Conservation (phyloP, 2,888 invertebrate species). For the Clitarchus hookeri region DNA sequence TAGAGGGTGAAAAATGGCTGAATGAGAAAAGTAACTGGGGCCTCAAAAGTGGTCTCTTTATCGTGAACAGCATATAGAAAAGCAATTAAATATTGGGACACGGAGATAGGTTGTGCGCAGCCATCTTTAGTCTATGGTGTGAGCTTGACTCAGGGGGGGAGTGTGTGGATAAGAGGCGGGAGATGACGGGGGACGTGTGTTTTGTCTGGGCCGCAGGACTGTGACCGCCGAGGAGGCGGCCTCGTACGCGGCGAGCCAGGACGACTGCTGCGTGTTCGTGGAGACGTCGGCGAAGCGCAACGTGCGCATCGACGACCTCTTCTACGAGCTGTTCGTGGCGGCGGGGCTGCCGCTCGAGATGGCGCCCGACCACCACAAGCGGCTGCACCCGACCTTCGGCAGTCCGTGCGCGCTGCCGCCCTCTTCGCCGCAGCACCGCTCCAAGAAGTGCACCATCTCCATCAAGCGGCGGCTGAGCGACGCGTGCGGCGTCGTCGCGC, state of each 20-base stretch:
- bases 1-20: too few species aligned
- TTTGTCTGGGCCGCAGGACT: slow-evolving; percentile 66
- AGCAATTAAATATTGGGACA: too few species aligned
- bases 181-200: not conserved
- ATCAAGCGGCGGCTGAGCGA: slow-evolving; percentile 83
- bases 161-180: too few species aligned
- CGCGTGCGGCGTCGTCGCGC: slow-evolving; percentile 87
- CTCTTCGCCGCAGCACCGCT: slow-evolving; percentile 66
- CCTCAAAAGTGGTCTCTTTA: too few species aligned
- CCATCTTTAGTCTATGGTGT: too few species aligned
- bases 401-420: slow-evolving; percentile 77
- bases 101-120: too few species aligned
- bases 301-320: slow-evolving; percentile 79
- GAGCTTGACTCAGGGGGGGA: too few species aligned
- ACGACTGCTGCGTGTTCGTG: slow-evolving; percentile 76
- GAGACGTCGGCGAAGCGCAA: slow-evolving; percentile 85
- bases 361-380: slow-evolving; percentile 85
- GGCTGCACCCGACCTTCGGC: slow-evolving; percentile 72
- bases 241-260: slow-evolving; percentile 77
- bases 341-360: slow-evolving; percentile 85
- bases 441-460: slow-evolving; percentile 77
- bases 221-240: slow-evolving; percentile 77
- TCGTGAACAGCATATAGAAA: too few species aligned
- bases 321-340: slow-evolving; percentile 80
- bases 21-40: too few species aligned